A percentile compares a stretch with the other conserved stretches of the same genome.
These are phyloP conservation scores for Drosophila parabipectinata DNA, from an alignment of 1,140 invertebrate genomes.

Conservation along the genomic window DNA sequence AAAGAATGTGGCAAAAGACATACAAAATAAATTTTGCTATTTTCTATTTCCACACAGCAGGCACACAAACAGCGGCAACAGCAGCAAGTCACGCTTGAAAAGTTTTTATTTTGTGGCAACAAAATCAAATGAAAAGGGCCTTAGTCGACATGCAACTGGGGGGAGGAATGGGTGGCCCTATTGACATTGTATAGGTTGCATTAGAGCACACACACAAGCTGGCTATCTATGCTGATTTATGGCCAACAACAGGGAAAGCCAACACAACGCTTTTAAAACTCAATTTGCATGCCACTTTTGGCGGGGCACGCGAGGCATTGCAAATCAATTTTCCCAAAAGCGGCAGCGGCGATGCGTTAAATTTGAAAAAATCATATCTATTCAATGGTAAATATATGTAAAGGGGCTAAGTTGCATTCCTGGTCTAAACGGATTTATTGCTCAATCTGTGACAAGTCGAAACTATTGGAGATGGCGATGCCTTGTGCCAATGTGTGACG, in stretches of 20 bases:
- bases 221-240: constrained; percentile 76
- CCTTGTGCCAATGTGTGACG: constrained; percentile 19
- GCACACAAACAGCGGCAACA: constrained; percentile 32
- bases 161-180: background rate
- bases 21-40: constrained; percentile 68
- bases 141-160: constrained; percentile 44
- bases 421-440: constrained; percentile 64
- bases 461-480: constrained; percentile 41
- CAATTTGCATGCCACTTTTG: constrained; percentile 80
- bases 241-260: constrained; percentile 44
- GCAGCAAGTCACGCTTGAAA: constrained; percentile 77
- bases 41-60: constrained; percentile 63
- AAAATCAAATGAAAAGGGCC: constrained; percentile 78
- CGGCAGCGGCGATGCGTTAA: constrained; percentile 69
- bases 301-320: constrained; percentile 36
- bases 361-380: constrained; percentile 70
- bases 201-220: constrained; percentile 40
- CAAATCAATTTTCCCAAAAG: constrained; percentile 54
- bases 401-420: constrained; percentile 24
- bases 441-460: constrained; percentile 35
- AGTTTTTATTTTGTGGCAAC: constrained; percentile 79
- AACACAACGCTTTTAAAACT: constrained; percentile 69
- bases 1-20: constrained; percentile 64
- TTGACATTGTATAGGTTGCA: constrained; percentile 57
- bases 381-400: constrained; percentile 30